Evolutionary conservation across 2,797 vertebrate genomes (phyloP).

Genomic region (Chrosomus eos): DNA sequence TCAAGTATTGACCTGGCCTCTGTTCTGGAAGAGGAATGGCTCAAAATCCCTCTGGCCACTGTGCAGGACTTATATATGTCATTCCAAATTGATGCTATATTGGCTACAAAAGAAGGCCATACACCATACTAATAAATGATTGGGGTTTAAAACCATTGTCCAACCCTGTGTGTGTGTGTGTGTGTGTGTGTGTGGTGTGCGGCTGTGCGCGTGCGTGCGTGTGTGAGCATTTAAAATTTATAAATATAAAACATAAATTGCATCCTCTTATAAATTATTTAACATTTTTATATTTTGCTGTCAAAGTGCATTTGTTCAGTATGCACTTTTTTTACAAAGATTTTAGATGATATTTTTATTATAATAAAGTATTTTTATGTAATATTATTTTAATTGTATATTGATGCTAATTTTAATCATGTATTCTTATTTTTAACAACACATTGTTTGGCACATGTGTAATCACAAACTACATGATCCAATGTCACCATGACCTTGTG

Average conservation of each 20-base stretch:
- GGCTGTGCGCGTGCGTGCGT: no score
- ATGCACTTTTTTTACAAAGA: no score
- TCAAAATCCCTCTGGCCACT: neutral
- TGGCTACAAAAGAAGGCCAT: neutral
- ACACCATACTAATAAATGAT: neutral
- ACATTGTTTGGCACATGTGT: neutral
- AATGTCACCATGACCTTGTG: constrained; percentile 27
- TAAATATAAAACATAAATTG: neutral
- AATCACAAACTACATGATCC: neutral
- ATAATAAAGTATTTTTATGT: neutral
- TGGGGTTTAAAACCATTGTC: neutral
- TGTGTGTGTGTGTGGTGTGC: no score
- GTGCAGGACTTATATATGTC: neutral
- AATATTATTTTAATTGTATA: neutral
- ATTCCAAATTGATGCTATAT: neutral
- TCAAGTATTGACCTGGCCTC: neutral
- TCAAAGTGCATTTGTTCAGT: neutral
- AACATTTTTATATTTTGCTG: neutral
- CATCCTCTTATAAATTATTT: neutral
- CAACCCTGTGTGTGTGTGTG: no score
- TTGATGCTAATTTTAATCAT: neutral
- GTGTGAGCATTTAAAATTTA: no score
- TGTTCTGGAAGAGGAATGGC: neutral
- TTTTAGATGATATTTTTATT: neutral
- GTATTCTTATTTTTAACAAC: neutral